Evolutionary conservation across 2,888 invertebrate species (phyloP), one percentile per base, ranked within the genome.

Genomic region (Chouioia cunea): DNA sequence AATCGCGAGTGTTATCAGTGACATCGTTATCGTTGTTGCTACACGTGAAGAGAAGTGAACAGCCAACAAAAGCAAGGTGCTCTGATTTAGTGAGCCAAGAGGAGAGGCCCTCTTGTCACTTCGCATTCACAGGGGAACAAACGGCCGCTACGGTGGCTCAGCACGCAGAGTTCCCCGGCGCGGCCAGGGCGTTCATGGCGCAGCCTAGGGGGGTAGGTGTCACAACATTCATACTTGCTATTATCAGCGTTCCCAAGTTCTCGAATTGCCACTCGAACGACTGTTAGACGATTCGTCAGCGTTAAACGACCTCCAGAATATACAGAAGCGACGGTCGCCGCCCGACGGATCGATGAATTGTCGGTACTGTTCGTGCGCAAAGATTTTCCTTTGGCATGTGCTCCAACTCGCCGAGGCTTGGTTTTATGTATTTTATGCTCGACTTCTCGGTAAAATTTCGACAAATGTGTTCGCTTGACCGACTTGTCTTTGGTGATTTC

Each of bases 151-250:
- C 86, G 86, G 87, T 87, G 87, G 87, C 88, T 87, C 87, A 87
- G 86, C 87, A 87, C 86, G 87, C 87, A 86, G 87, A 87, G 84
- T 87, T 87, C 86, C 87, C 87, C 86, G 87, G 88, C 87, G 90
- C 91, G 89, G 91, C 90, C 89, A 91, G 91, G 90, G 91, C 91
- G 90, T 92, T 90, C 91, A 93, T 93, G 93, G 93, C 93, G 91
- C 93, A 93, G 91, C 93, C 93, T 91, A 92, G 93, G 93, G 93
- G 74, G 74, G 74, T 74, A 74, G 53, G 74, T 74, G 60, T 74
- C 64, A 3, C 20, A 8, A 36, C 36, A 18, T 23, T 44, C 14
- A 43, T 20, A 65, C 54, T 16, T 47, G 46, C 43, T 15, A 22
- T 57, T 43, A 36, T 23, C 44, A 18, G 14, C 22, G 2, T 53